phyloP scores from a whole-genome alignment of 2,888 invertebrate genomes.

The Tipula lateralis region DNA sequence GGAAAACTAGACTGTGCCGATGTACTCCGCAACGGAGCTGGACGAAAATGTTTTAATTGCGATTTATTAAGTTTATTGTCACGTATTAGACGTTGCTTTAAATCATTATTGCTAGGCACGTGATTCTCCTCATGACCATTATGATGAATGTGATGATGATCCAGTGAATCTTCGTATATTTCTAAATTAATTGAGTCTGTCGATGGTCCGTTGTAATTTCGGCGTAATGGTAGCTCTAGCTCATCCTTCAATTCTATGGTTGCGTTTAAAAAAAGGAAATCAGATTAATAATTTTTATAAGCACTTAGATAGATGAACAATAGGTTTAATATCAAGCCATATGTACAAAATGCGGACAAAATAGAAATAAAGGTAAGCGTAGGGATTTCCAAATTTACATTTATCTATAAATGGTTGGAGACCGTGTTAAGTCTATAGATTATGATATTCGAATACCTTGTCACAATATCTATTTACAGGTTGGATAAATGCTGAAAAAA shows the following conservation, averaged over 20 bases:
- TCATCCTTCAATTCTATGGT: not conserved
- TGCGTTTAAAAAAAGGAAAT: not conserved
- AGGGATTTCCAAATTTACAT: too few species aligned
- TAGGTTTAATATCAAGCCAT: too few species aligned
- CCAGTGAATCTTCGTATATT: not conserved
- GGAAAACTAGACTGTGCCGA: slow-evolving; percentile 20
- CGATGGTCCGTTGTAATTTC: not conserved
- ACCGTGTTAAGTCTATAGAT: too few species aligned
- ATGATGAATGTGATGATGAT: not conserved
- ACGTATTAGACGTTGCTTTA: not conserved
- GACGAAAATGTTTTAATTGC: slow-evolving; percentile 9
- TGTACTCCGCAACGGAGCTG: slow-evolving; percentile 4
- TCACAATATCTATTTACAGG: too few species aligned
- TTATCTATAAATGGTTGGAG: too few species aligned
- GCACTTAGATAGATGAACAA: too few species aligned
- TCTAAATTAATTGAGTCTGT: not conserved
- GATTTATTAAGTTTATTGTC: slow-evolving; percentile 25
- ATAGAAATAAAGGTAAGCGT: too few species aligned
- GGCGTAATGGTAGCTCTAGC: not conserved
- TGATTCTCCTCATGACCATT: not conserved
- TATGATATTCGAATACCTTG: too few species aligned
- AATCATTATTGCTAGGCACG: not conserved
- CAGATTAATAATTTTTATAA: not conserved
- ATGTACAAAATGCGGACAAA: too few species aligned
- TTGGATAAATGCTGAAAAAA: too few species aligned